Percentiles rank a stretch among this genome's conserved stretches.
phyloP scores from a whole-genome alignment of 2,113 vertebrate species.

The Tenrec ecaudatus region DNA sequence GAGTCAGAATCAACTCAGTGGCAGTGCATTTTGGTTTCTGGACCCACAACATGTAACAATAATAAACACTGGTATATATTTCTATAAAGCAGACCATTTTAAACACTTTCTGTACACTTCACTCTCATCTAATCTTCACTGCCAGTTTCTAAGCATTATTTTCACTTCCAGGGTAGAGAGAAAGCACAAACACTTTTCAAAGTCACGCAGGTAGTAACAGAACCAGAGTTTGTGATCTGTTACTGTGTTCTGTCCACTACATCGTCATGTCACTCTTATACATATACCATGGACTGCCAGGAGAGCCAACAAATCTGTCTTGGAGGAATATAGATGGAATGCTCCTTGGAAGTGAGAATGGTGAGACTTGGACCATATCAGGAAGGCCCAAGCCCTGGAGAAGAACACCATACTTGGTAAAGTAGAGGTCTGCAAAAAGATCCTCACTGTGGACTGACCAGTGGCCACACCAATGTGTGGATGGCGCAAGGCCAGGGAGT shows the following conservation, averaged over 20 bases:
- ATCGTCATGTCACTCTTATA: not conserved
- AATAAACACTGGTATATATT: not conserved
- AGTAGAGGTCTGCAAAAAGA: too few species aligned
- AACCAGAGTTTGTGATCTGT: not conserved
- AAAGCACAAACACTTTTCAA: not conserved
- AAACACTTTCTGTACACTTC: too few species aligned
- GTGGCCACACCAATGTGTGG: too few species aligned
- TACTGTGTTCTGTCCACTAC: not conserved
- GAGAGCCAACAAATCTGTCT: not conserved
- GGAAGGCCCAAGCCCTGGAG: too few species aligned
- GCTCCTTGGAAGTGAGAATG: not conserved
- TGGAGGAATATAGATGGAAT: not conserved
- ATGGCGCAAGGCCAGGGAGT: too few species aligned
- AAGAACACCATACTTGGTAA: too few species aligned
- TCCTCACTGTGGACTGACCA: too few species aligned
- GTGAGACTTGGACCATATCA: not conserved
- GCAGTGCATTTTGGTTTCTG: too few species aligned
- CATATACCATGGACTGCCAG: not conserved
- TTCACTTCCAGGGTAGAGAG: not conserved
- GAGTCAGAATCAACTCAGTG: too few species aligned
- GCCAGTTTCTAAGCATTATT: not conserved
- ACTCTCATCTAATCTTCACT: too few species aligned
- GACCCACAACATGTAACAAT: too few species aligned
- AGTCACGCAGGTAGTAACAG: not conserved
- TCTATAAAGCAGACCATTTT: too few species aligned